Percentiles rank a stretch among this genome's conserved stretches.
These are phyloP conservation scores for Ptyas mucosa DNA, from an alignment of 2,113 vertebrate species.

Conservation along the genomic window DNA sequence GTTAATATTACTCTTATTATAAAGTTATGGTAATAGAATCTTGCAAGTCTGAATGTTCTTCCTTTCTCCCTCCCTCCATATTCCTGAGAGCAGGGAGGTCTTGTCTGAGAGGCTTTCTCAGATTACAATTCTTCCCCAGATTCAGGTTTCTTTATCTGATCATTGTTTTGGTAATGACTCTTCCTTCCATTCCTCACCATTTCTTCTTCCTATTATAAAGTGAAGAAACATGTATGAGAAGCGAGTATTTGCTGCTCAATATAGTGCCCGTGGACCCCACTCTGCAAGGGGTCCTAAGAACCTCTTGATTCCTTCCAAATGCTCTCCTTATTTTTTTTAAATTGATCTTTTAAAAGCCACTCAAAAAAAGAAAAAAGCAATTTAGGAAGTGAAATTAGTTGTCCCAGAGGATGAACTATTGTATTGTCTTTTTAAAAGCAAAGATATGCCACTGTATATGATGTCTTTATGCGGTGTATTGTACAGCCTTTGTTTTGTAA, in stretches of 20 bases:
- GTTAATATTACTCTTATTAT: neutral
- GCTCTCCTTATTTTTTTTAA: neutral
- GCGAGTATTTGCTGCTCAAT: neutral
- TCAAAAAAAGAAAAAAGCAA: neutral
- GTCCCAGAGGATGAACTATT: neutral
- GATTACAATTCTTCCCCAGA: neutral
- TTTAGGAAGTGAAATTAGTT: neutral
- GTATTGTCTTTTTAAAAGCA: neutral
- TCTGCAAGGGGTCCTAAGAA: neutral
- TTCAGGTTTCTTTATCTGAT: neutral
- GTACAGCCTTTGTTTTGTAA: neutral
- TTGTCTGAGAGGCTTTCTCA: neutral
- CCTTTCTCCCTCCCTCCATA: neutral
- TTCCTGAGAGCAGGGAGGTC: neutral
- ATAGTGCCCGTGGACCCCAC: neutral
- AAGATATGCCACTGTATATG: neutral
- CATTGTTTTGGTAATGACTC: neutral
- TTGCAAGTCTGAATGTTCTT: neutral
- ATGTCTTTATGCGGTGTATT: neutral
- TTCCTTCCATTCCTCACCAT: neutral
- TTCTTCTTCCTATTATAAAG: neutral
- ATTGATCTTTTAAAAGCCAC: neutral
- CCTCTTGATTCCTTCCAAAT: neutral
- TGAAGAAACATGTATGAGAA: neutral
- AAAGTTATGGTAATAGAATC: neutral